Percentiles rank a stretch among this genome's conserved stretches.
phyloP scores from a whole-genome alignment of 2,797 vertebrate species.

The Enteromius anoplus region DNA sequence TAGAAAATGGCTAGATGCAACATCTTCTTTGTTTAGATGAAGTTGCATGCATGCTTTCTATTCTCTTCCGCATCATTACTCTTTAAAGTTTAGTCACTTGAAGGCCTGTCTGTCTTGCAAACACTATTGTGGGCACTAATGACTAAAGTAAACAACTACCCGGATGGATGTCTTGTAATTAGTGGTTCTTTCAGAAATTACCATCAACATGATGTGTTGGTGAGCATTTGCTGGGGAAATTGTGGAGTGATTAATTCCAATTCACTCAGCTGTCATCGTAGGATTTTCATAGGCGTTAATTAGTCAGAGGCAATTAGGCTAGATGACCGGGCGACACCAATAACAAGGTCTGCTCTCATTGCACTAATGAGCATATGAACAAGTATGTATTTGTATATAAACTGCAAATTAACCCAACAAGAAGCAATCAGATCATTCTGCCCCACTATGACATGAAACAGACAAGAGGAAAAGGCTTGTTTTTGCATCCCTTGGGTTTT shows the following conservation, averaged over 20 bases:
- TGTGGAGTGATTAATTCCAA: conserved; percentile 49
- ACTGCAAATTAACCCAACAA: conserved; percentile 31
- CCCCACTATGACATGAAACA: background rate
- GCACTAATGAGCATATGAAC: conserved; percentile 27
- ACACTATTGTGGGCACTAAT: conserved; percentile 44
- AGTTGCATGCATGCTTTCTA: conserved; percentile 21
- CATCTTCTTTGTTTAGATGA: background rate
- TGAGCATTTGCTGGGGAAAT: conserved; percentile 48
- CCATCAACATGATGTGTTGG: conserved; percentile 39
- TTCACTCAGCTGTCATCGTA: conserved; percentile 43
- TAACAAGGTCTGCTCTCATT: conserved; percentile 14
- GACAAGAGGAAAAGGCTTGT: background rate
- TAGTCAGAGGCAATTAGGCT: conserved; percentile 38
- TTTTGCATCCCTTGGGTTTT: conserved; percentile 1
- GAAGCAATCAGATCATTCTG: conserved; percentile 17
- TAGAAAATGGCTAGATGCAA: background rate
- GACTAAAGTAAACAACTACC: conserved; percentile 42
- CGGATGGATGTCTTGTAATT: conserved; percentile 40
- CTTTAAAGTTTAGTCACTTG: conserved; percentile 1
- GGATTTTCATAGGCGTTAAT: conserved; percentile 44
- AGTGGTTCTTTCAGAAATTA: conserved; percentile 40
- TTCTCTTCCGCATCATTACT: conserved; percentile 5
- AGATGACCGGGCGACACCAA: conserved; percentile 24
- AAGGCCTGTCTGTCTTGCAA: conserved; percentile 17
- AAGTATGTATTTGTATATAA: conserved; percentile 38